phyloP scores from a whole-genome alignment of 2,888 invertebrate species.

The Plebejus melissa region DNA sequence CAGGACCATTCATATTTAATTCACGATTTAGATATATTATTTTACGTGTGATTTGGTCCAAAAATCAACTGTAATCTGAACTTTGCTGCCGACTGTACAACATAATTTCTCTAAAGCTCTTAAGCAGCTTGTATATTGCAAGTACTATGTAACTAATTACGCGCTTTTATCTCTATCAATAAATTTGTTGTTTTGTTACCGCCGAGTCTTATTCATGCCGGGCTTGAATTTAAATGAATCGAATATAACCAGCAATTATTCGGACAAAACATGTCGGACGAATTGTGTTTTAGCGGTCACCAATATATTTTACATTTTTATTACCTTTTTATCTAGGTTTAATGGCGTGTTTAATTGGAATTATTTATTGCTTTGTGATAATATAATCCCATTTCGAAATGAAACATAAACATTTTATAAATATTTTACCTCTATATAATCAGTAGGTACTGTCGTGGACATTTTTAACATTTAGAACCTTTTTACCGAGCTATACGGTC shows the following conservation, averaged over 20 bases:
- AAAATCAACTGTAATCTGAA: not conserved
- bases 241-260: conserved; percentile 20
- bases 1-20: not conserved
- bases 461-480: not conserved
- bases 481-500: not conserved
- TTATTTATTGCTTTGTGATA: conserved; percentile 20
- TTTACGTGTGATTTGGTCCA: no score
- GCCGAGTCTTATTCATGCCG: not conserved
- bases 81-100: conserved; percentile 1
- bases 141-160: not conserved
- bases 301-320: conserved; percentile 22
- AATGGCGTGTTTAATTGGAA: conserved; percentile 26
- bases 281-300: conserved; percentile 11
- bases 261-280: not conserved
- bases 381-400: conserved; percentile 17
- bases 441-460: not conserved
- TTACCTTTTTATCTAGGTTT: conserved; percentile 24
- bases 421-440: not conserved
- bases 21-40: no score
- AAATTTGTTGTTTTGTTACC: conserved; percentile 11
- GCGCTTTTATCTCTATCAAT: conserved; percentile 10
- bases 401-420: not conserved
- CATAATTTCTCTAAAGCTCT: not conserved
- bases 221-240: not conserved
- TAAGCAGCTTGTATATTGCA: not conserved